Evolutionary conservation across 2,888 invertebrate species (phyloP).

Genomic region (Polylopha cassiicola): DNA sequence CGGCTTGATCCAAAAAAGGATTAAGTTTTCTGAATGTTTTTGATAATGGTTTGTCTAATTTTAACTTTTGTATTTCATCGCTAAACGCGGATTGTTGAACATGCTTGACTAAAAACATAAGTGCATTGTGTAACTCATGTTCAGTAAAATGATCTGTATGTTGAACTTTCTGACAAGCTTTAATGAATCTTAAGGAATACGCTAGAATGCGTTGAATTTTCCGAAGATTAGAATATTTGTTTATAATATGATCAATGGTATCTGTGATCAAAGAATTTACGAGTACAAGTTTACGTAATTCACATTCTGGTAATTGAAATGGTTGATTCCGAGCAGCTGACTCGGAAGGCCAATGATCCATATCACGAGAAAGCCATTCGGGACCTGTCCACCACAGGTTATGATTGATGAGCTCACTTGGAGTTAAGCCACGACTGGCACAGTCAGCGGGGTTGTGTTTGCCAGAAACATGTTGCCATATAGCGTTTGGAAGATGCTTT

Average conservation of each 20-base stretch:
- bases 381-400: slow-evolving; percentile 6
- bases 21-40: slow-evolving; percentile 20
- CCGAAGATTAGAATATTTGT: neutral
- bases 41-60: slow-evolving; percentile 2
- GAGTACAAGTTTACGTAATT: neutral
- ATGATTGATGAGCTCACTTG: slow-evolving; percentile 1
- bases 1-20: slow-evolving; percentile 16
- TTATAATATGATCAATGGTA: neutral
- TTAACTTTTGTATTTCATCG: slow-evolving; percentile 5
- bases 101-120: neutral
- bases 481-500: neutral
- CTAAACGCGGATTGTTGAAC: slow-evolving; percentile 5
- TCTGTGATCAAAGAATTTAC: neutral
- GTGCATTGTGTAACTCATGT: neutral
- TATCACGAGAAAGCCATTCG: neutral
- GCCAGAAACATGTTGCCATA: slow-evolving; percentile 26
- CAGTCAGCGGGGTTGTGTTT: slow-evolving; percentile 26
- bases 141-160: neutral
- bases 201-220: slow-evolving; percentile 2
- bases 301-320: neutral
- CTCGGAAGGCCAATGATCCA: neutral
- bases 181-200: neutral
- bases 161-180: neutral
- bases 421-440: slow-evolving; percentile 22
- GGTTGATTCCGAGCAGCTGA: neutral